These are phyloP conservation scores for Nomada fucata DNA, from an alignment of 2,888 invertebrate species.

Conservation along the genomic window DNA sequence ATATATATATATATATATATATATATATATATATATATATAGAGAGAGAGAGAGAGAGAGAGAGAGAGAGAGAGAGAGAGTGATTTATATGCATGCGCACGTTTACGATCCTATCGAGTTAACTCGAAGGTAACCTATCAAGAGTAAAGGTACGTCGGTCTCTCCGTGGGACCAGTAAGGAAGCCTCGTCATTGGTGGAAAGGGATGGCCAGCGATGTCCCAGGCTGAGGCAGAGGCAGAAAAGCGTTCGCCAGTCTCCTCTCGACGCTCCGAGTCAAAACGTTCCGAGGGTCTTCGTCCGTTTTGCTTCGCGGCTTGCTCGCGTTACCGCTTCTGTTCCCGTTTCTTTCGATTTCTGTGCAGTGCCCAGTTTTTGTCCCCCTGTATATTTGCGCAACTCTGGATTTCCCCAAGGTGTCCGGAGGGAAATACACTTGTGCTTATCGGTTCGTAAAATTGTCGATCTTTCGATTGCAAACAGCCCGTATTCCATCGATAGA, in stretches of 20 bases:
- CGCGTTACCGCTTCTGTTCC: too few species aligned
- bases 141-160: constrained; percentile 68
- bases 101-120: constrained; percentile 69
- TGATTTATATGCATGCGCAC: constrained; percentile 64
- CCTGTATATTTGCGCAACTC: too few species aligned
- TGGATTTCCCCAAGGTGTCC: too few species aligned
- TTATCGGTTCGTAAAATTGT: too few species aligned
- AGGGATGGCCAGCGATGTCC: constrained; percentile 73
- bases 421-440: too few species aligned
- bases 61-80: constrained; percentile 28
- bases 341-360: background rate
- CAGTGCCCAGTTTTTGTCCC: too few species aligned
- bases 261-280: constrained; percentile 76
- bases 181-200: constrained; percentile 75
- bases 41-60: constrained; percentile 31
- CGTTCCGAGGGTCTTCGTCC: constrained; percentile 59
- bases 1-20: too few species aligned
- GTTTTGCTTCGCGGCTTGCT: constrained; percentile 18
- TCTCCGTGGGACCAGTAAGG: constrained; percentile 71
- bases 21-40: too few species aligned
- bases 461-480: constrained; percentile 3
- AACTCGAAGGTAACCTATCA: constrained; percentile 72
- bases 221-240: constrained; percentile 67
- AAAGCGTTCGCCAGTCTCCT: constrained; percentile 79
- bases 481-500: background rate